Conservation (phyloP, 2,797 vertebrate species). For the Acestrorhynchus altus region DNA sequence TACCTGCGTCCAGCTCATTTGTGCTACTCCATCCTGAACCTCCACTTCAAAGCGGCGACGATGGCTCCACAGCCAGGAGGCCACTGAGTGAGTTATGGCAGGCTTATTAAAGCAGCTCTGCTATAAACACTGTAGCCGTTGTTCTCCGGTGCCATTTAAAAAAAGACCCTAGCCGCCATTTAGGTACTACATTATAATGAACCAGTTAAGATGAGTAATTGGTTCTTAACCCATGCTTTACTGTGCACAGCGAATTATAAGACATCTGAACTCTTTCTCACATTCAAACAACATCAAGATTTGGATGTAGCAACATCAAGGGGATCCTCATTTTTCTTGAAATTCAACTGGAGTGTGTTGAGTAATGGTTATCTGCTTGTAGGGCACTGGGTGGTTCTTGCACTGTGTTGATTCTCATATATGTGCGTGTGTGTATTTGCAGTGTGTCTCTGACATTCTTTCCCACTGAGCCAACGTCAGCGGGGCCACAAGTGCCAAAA, state of each 20-base stretch:
- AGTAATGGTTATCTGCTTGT: background rate
- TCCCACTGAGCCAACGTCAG: conserved; percentile 85
- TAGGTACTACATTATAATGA: conserved; percentile 18
- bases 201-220: conserved; percentile 29
- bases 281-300: background rate
- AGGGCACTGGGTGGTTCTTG: conserved; percentile 22
- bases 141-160: conserved; percentile 30
- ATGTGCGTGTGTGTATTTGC: conserved; percentile 88
- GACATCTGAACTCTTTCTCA: background rate
- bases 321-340: background rate
- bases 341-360: background rate
- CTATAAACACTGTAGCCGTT: conserved; percentile 42
- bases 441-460: conserved; percentile 92
- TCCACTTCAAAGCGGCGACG: conserved; percentile 40
- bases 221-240: background rate
- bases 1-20: conserved; percentile 46
- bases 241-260: background rate
- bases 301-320: background rate
- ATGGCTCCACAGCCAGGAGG: conserved; percentile 28
- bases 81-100: conserved; percentile 35
- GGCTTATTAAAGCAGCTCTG: conserved; percentile 33
- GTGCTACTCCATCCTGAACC: conserved; percentile 44
- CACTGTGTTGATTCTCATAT: background rate
- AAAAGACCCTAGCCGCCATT: conserved; percentile 3
- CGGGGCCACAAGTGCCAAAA: conserved; percentile 69